Base-by-base conservation (phyloP, 2,888 invertebrate genomes). In the Latrodectus elegans region DNA sequence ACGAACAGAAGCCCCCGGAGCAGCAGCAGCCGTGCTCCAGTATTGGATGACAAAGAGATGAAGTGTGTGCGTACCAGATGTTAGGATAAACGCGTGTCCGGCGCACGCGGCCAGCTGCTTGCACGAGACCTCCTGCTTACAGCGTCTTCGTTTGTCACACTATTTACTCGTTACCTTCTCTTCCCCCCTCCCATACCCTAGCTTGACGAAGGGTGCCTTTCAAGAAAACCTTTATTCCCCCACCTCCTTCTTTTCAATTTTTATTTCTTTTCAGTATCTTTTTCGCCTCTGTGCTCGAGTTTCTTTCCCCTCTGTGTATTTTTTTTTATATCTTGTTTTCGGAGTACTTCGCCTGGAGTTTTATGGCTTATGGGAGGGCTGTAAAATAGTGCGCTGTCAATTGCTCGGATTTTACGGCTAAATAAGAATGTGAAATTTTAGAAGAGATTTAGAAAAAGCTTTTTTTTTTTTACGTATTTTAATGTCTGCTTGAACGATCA, bases 61-160 rank as follows among this genome's bases (percentile, higher is more conserved):
- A n/a, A 53, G 74, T 73, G 72, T 53, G 79, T 70, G 79, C 74
- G 74, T n/a, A 79, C 60, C 79, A 74, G 78, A 67, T 85, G 68
- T 68, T 38, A 64, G n/a, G 38, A 67, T 53, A 71, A 53, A 68
- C 84, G 79, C 84, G 84, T 85, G 84, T 73, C 74, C 68, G 74
- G 52, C 79, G 85, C 64, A 71, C 72, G 81, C 81, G 53, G 22
- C 81, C 81, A 81, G 81, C 81, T 81, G 81, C 49, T 49, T 6
- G 70, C 86, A 71, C 81, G 80, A 67, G 70, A 77, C 73, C 72
- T 68, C 70, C 60, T 26, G 38, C 75, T 75, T 60, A 8, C 9
- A 73, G 15, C 26, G 22, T 51, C 53, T 73, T 73, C 53, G 73
- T 53, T 55, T 73, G 73, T 73, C 73, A 73, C 76, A 60, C 60